A percentile compares a stretch with the other conserved stretches of the same genome.
Conservation (phyloP, 1,140 invertebrate species). For the Sitodiplosis mosellana region DNA sequence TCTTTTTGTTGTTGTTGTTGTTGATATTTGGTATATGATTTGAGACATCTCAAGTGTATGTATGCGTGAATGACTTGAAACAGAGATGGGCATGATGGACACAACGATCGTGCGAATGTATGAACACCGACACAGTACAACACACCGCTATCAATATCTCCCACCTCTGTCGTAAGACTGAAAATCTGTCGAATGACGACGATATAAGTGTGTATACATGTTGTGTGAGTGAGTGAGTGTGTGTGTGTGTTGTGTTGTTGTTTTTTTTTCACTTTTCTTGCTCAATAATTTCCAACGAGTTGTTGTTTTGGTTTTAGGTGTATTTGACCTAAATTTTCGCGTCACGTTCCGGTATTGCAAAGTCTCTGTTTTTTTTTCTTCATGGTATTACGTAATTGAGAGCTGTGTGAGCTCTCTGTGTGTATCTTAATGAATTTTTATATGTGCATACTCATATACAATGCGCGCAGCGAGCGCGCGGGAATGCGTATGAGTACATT, state of each 20-base stretch:
- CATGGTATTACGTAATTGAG: neutral
- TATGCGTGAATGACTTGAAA: no score
- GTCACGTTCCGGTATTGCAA: conserved; percentile 6
- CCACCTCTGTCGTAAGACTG: no score
- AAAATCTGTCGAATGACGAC: no score
- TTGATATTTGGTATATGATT: neutral
- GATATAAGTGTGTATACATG: neutral
- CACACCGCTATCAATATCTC: no score
- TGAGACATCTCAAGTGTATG: no score
- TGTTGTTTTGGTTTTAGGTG: neutral
- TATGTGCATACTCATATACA: neutral
- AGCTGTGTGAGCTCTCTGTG: conserved; percentile 7
- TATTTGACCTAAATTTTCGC: conserved; percentile 5
- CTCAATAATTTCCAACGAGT: neutral
- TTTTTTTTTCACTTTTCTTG: neutral
- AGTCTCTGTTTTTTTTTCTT: conserved; percentile 1
- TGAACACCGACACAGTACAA: no score
- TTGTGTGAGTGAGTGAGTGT: neutral
- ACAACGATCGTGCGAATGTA: no score
- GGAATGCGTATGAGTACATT: no score
- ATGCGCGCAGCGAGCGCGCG: neutral
- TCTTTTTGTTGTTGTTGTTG: no score
- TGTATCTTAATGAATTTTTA: conserved; percentile 8
- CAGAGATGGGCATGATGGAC: no score
- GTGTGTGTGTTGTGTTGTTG: neutral